Conservation (phyloP, 2,113 vertebrate genomes). For the Eleginops maclovinus region DNA sequence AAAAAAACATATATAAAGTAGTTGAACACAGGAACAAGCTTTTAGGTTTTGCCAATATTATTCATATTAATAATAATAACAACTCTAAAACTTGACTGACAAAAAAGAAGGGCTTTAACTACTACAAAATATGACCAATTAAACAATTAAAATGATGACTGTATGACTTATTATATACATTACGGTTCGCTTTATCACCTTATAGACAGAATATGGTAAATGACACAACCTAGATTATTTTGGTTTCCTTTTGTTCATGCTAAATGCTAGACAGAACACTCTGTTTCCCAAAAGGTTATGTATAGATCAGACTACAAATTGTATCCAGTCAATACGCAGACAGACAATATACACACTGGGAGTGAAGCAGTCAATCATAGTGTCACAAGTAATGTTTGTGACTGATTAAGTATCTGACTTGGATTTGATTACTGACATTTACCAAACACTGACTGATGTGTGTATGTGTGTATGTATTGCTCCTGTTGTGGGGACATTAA, state of each 20-base stretch:
- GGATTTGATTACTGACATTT: constrained; percentile 1
- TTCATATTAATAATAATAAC: no score
- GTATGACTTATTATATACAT: no score
- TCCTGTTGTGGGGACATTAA: no score
- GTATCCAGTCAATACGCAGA: neutral
- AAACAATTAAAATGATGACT: no score
- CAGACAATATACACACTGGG: constrained; percentile 17
- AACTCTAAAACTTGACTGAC: no score
- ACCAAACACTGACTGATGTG: constrained; percentile 1
- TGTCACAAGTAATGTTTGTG: constrained; percentile 13
- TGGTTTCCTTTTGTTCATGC: neutral
- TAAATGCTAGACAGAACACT: neutral
- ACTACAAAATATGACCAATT: no score
- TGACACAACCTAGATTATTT: neutral
- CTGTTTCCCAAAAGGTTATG: neutral
- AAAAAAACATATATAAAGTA: no score
- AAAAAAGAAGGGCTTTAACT: no score
- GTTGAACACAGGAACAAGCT: no score
- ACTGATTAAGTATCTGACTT: constrained; percentile 21
- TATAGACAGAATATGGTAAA: neutral
- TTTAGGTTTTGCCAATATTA: no score
- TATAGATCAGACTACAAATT: neutral
- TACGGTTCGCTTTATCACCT: neutral
- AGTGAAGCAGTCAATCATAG: constrained; percentile 9
- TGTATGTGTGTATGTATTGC: no score